Base-by-base conservation (phyloP, 2,113 vertebrate genomes). In the Aramus guarauna region DNA sequence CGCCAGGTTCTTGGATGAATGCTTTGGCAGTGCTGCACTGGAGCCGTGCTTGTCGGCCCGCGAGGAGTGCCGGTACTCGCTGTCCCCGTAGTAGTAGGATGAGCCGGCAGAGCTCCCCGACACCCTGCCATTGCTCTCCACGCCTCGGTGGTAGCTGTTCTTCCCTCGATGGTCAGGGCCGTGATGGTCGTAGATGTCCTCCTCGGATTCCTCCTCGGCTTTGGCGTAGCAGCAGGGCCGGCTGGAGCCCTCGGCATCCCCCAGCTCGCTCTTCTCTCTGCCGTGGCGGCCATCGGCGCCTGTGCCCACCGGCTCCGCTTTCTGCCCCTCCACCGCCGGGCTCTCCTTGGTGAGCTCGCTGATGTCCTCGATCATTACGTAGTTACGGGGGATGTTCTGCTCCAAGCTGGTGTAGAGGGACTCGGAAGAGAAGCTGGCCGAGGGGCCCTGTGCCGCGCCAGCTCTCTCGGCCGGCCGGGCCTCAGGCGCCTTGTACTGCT, bases 351-450 rank as follows among this genome's bases (percentile, higher is more conserved):
- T 99, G 90, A 99, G 97, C 96, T 99, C 99, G 9, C 99, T 99
- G 96, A 99, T 99, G 96, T 99, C 99, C 22, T 99, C 99, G 1
- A 99, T 99, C 99, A 99, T 99, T 60, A 99, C 99, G 5, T 99
- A 99, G 97, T 99, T 99, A 68, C 99, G 98, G 48, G 99, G 99
- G 71, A 99, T 99, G 76, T 98, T 99, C 97, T 99, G 99, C 96
- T 99, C 99, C 74, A 99, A 97, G 96, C 97, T 99, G 86, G 99
- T 98, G 85, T 99, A 99, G 41, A 99, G 98, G 32, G 99, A 99
- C 83, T 99, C 99, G 0, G 99, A 97, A 77, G 98, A 97, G 94
- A 99, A 99, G 84, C 98, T 97, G 80, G 99, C 98, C 1, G 98
- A 98, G 62, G 99, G 99, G 85, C 99, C 99, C 27, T 99, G 99